Base-by-base conservation (phyloP, 2,888 invertebrate genomes). In the Rhagonycha lutea region DNA sequence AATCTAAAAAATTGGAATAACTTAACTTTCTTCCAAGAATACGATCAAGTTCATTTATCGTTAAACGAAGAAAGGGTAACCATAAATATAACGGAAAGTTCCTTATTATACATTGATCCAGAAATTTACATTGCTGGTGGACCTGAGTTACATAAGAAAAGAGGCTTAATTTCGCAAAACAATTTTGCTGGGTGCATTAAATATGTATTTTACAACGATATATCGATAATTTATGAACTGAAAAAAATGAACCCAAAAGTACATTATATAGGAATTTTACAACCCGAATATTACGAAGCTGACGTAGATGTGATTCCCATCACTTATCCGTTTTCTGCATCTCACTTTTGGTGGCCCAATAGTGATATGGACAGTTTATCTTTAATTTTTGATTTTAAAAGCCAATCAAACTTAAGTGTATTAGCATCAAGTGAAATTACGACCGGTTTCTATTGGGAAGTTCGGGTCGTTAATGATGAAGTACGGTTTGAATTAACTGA, bases 181-280 rank as follows among this genome's bases (percentile, higher is more conserved):
- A 87, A 88, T 95, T 81, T 92, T 92, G 83, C 96, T 93, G 75
- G 98, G 24, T 95, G 95, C 82, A 87, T 98, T 60, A 96, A 96
- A 85, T 96, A 96, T 86, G 96, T 97, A 68, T 98, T 96, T 86
- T 97, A 96, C 88, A 97, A 98, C 86, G 96, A 97, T 84, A 93
- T 96, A 29, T 96, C 96, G 0, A 95, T 98, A 80, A 89, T 98
- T 78, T 96, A 97, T 86, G 96, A 96, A 85, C 87, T 98, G 78
- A 93, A 95, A 82, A 93, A 93, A 82, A 93, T 93, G 80, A 96
- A 95, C 87, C 95, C 95, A 24, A 96, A 96, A 69, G 83, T 82
- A 1, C 88, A 88, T 79, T 88, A 88, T 75, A 88, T 88, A 28
- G 88, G 88, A 2, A 87, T 95, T 8, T 88, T 96, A 79, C 93